Conservation (phyloP, 2,797 vertebrate species). For the Coregonus sp. region DNA sequence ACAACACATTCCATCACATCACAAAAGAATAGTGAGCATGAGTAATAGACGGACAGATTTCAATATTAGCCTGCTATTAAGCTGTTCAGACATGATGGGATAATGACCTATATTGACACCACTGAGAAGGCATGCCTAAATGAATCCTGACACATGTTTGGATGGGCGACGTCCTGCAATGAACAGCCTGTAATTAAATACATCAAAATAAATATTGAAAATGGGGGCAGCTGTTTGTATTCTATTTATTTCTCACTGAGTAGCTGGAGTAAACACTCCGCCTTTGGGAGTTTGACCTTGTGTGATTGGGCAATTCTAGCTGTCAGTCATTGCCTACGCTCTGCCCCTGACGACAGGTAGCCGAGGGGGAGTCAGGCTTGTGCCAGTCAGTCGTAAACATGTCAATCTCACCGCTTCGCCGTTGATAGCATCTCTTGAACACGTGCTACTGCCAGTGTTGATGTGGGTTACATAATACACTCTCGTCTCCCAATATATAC, state of each 20-base stretch:
- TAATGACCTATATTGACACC: constrained; percentile 92
- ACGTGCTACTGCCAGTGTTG: neutral
- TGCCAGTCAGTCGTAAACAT: constrained; percentile 46
- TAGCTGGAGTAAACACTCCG: constrained; percentile 23
- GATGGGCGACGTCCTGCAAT: constrained; percentile 93
- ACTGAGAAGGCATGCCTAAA: constrained; percentile 92
- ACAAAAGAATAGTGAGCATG: constrained; percentile 73
- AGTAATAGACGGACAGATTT: constrained; percentile 67
- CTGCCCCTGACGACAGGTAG: neutral
- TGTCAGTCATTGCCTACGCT: constrained; percentile 19
- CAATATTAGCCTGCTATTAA: constrained; percentile 89
- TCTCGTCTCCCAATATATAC: neutral
- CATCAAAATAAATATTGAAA: constrained; percentile 86
- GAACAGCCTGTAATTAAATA: constrained; percentile 97
- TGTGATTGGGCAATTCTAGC: constrained; percentile 7
- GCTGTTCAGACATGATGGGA: constrained; percentile 92
- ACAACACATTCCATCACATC: constrained; percentile 67
- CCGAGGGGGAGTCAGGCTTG: constrained; percentile 16
- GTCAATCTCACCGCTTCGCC: constrained; percentile 38
- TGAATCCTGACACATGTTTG: constrained; percentile 98
- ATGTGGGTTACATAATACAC: neutral
- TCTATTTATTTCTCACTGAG: neutral
- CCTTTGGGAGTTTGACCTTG: constrained; percentile 36
- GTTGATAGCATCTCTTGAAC: neutral
- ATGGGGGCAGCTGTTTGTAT: constrained; percentile 44